Evolutionary conservation across 2,113 vertebrate species (phyloP).

Genomic region (Myxocyprinus asiaticus): DNA sequence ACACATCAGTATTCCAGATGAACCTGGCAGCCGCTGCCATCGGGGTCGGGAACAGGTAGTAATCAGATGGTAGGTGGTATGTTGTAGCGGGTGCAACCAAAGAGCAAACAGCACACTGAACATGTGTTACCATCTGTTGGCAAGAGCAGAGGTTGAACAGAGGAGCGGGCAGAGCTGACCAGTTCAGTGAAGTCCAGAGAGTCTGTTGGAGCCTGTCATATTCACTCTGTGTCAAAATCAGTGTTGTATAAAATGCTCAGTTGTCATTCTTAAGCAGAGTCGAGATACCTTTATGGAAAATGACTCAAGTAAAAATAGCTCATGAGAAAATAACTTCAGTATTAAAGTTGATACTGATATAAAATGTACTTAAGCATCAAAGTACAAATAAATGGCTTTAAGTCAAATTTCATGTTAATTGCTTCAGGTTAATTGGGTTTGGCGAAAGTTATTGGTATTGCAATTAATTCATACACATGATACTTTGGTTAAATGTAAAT

Average conservation of each 20-base stretch:
- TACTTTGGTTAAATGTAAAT: no score
- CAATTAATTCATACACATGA: no score
- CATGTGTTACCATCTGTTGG: slow-evolving; percentile 49
- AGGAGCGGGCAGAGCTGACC: neutral
- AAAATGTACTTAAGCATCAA: no score
- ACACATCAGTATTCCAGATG: slow-evolving; percentile 26
- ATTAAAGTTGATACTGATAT: no score
- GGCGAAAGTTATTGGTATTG: no score
- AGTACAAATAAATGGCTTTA: no score
- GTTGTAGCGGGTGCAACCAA: neutral
- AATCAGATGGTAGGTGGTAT: neutral
- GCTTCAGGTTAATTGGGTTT: no score
- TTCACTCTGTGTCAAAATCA: slow-evolving; percentile 20
- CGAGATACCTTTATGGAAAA: no score
- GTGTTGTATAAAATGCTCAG: neutral
- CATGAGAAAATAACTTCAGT: no score
- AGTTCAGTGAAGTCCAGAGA: slow-evolving; percentile 1
- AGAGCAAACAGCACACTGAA: slow-evolving; percentile 9
- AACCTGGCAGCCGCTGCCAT: neutral
- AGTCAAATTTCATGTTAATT: no score
- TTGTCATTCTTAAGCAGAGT: no score
- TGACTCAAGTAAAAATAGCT: no score
- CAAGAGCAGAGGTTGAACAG: slow-evolving; percentile 12
- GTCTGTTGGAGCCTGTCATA: slow-evolving; percentile 40
- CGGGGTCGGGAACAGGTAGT: slow-evolving; percentile 16